phyloP scores from a whole-genome alignment of 2,113 vertebrate species.

The Chrysemys picta region DNA sequence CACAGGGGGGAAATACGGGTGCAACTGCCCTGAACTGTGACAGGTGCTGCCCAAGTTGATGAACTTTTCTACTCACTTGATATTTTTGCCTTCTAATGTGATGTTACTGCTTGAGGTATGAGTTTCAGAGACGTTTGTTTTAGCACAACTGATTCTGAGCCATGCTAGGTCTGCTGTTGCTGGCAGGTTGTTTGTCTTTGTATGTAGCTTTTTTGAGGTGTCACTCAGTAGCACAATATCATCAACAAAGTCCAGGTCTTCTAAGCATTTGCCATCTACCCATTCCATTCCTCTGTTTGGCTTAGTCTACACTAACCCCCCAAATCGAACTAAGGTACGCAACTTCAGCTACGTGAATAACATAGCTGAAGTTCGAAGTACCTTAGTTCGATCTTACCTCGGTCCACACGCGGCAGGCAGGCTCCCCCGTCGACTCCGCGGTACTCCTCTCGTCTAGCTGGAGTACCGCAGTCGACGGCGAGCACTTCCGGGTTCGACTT shows the following conservation, averaged over 20 bases:
- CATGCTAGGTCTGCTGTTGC: neutral
- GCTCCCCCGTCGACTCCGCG: too few relatives aligned
- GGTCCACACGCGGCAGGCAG: too few relatives aligned
- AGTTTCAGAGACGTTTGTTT: neutral
- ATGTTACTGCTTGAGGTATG: neutral
- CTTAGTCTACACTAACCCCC: too few relatives aligned
- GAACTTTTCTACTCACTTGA: neutral
- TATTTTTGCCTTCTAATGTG: neutral
- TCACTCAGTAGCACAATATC: neutral
- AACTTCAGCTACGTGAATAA: too few relatives aligned
- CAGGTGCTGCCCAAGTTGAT: neutral
- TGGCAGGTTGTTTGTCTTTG: neutral
- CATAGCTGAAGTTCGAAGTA: too few relatives aligned
- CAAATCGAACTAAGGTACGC: too few relatives aligned
- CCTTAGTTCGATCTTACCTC: too few relatives aligned
- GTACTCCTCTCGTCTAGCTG: too few relatives aligned
- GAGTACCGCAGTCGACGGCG: too few relatives aligned
- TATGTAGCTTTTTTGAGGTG: neutral
- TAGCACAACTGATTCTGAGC: neutral
- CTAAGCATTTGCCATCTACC: too few relatives aligned
- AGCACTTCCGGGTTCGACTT: too few relatives aligned
- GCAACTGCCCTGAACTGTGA: neutral
- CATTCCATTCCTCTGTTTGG: too few relatives aligned
- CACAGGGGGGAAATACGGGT: neutral
- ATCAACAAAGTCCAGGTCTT: neutral